Conservation (phyloP, 92 coral and sea anemone genomes). For the Nematostella vectensis region DNA sequence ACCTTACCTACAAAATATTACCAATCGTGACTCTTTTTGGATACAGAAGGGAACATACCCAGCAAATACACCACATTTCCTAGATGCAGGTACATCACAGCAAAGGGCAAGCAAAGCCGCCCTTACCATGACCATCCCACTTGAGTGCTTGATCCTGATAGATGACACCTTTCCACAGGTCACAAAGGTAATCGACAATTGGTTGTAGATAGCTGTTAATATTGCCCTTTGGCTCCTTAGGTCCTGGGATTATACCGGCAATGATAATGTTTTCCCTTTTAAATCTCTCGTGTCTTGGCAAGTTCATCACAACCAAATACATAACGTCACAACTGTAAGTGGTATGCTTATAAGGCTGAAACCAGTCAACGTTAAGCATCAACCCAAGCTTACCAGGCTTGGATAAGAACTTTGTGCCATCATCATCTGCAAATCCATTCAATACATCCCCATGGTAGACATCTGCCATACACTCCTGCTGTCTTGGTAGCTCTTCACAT, state of each 20-base stretch:
- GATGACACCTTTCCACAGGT: slow-evolving; percentile 30
- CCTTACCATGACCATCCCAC: slow-evolving; percentile 14
- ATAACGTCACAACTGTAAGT: slow-evolving; percentile 10
- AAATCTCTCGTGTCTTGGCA: slow-evolving; percentile 15
- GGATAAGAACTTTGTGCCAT: slow-evolving; percentile 11
- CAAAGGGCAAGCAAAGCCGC: slow-evolving; percentile 29
- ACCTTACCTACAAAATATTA: no score
- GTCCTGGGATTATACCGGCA: slow-evolving; percentile 21
- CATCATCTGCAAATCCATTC: slow-evolving; percentile 14
- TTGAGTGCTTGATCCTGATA: slow-evolving; percentile 1
- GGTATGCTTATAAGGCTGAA: slow-evolving; percentile 26
- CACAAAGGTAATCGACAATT: slow-evolving; percentile 18
- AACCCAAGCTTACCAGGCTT: slow-evolving; percentile 14
- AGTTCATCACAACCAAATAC: slow-evolving; percentile 15
- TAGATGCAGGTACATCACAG: slow-evolving; percentile 31
- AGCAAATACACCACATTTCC: slow-evolving; percentile 42
- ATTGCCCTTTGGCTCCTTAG: slow-evolving; percentile 14
- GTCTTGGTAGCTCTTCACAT: slow-evolving; percentile 10
- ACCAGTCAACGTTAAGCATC: slow-evolving; percentile 29
- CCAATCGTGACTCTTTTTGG: no score
- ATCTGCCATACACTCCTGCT: slow-evolving; percentile 4
- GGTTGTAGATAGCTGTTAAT: slow-evolving; percentile 29
- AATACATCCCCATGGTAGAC: slow-evolving; percentile 17
- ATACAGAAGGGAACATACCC: no score
- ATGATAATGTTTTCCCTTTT: slow-evolving; percentile 13